These are phyloP conservation scores for Cephalopholis sonnerati DNA, from an alignment of 2,113 vertebrate genomes.

Conservation along the genomic window DNA sequence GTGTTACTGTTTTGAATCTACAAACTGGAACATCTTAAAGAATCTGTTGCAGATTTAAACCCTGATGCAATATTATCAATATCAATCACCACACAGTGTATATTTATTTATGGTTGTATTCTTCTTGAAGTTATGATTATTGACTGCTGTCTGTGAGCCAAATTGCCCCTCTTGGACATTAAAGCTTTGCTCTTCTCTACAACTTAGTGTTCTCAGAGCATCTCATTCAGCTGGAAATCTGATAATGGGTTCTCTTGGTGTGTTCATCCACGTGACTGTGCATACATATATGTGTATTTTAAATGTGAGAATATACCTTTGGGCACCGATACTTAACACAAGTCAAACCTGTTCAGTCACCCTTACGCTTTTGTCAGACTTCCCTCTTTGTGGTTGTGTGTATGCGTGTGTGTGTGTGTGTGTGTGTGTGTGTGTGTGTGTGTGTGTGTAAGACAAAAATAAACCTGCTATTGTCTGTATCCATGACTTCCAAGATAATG, in stretches of 20 bases:
- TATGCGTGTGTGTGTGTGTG: neutral
- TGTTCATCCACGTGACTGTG: conserved; percentile 1
- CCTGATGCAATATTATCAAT: neutral
- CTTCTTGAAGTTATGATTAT: neutral
- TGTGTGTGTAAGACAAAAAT: neutral
- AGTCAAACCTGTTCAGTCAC: conserved; percentile 76
- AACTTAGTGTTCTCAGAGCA: neutral
- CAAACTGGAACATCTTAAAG: neutral
- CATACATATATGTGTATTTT: neutral
- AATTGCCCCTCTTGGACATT: neutral
- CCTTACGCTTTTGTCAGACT: conserved; percentile 26
- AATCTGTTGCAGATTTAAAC: neutral
- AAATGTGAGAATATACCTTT: conserved; percentile 29
- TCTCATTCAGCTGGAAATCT: conserved; percentile 24
- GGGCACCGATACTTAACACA: conserved; percentile 49
- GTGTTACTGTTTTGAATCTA: too few species aligned
- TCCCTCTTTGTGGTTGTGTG: conserved; percentile 28
- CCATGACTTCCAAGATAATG: conserved; percentile 12
- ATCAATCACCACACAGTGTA: neutral
- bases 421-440: neutral
- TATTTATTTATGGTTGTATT: neutral
- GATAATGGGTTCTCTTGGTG: neutral
- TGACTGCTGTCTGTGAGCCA: neutral
- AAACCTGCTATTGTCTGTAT: neutral
- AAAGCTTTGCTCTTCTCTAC: neutral